Evolutionary conservation across 1,140 invertebrate species (phyloP).

Genomic region (Tribolium madens): DNA sequence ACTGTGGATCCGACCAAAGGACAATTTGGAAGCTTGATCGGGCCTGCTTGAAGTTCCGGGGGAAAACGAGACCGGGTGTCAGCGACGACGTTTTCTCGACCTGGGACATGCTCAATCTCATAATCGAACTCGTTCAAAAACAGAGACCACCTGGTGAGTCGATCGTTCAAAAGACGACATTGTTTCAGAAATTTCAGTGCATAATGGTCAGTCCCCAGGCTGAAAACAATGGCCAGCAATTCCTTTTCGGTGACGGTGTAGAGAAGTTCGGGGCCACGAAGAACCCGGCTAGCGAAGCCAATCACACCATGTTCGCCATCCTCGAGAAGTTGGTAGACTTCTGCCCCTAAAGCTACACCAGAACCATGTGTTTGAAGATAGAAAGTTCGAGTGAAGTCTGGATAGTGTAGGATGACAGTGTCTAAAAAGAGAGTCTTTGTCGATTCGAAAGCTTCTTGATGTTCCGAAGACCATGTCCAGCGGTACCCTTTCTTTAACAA

Average conservation of each 20-base stretch:
- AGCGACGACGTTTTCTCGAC: slow-evolving; percentile 53
- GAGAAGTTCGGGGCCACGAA: slow-evolving; percentile 3
- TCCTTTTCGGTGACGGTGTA: slow-evolving; percentile 63
- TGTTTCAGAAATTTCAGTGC: slow-evolving; percentile 61
- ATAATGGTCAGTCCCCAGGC: background rate
- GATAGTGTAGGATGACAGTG: slow-evolving; percentile 52
- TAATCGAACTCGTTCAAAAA: slow-evolving; percentile 65
- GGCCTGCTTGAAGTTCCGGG: background rate
- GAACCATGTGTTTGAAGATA: background rate
- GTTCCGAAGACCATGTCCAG: slow-evolving; percentile 22
- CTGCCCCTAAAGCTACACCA: slow-evolving; percentile 43
- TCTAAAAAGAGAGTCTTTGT: slow-evolving; percentile 50
- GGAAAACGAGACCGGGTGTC: slow-evolving; percentile 55
- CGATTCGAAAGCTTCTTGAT: slow-evolving; percentile 27
- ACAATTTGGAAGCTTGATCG: no score
- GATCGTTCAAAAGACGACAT: slow-evolving; percentile 62
- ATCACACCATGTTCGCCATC: slow-evolving; percentile 16
- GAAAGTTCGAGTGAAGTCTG: slow-evolving; percentile 47
- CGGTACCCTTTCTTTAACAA: slow-evolving; percentile 54
- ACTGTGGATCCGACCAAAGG: no score
- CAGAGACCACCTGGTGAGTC: slow-evolving; percentile 66
- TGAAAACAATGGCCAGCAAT: slow-evolving; percentile 49
- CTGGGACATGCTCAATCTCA: slow-evolving; percentile 60
- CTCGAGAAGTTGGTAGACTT: slow-evolving; percentile 53
- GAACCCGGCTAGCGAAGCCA: background rate